phyloP scores from a whole-genome alignment of 2,888 invertebrate genomes.

The Microctonus brassicae region DNA sequence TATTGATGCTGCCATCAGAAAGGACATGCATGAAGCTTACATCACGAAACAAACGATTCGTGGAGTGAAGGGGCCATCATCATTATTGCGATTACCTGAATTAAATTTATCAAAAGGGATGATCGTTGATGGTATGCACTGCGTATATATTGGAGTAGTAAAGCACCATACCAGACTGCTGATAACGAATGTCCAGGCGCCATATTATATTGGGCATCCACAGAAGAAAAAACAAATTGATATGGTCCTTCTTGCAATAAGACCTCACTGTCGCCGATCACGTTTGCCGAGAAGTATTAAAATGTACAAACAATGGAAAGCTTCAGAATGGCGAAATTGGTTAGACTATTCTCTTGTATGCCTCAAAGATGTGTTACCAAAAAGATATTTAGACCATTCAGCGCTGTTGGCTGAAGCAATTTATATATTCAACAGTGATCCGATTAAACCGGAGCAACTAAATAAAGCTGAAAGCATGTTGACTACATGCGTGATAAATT shows the following conservation, averaged over 20 bases:
- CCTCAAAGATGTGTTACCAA: conserved; percentile 23
- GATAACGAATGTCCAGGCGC: neutral
- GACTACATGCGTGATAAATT: too few species aligned
- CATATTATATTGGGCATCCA: conserved; percentile 21
- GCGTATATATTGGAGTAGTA: conserved; percentile 26
- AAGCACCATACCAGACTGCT: conserved; percentile 26
- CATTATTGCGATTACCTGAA: conserved; percentile 5
- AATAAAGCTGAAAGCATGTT: too few species aligned
- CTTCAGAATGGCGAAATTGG: conserved; percentile 33
- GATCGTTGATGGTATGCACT: conserved; percentile 32
- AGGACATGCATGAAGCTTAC: too few species aligned
- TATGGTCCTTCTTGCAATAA: neutral
- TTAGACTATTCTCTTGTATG: conserved; percentile 24
- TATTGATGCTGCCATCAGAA: too few species aligned
- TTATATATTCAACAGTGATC: conserved; percentile 21
- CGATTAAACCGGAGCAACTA: too few species aligned
- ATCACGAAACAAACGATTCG: too few species aligned
- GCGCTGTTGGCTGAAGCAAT: conserved; percentile 22
- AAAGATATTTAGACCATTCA: conserved; percentile 17
- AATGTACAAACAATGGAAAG: conserved; percentile 27
- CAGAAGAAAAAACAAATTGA: neutral
- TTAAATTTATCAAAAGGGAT: conserved; percentile 32
- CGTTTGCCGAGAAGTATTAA: conserved; percentile 12
- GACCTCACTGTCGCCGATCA: conserved; percentile 18
- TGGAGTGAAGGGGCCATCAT: conserved; percentile 29